These are phyloP conservation scores for Mustela lutreola DNA, from an alignment of 2,113 vertebrate genomes.

Conservation along the genomic window DNA sequence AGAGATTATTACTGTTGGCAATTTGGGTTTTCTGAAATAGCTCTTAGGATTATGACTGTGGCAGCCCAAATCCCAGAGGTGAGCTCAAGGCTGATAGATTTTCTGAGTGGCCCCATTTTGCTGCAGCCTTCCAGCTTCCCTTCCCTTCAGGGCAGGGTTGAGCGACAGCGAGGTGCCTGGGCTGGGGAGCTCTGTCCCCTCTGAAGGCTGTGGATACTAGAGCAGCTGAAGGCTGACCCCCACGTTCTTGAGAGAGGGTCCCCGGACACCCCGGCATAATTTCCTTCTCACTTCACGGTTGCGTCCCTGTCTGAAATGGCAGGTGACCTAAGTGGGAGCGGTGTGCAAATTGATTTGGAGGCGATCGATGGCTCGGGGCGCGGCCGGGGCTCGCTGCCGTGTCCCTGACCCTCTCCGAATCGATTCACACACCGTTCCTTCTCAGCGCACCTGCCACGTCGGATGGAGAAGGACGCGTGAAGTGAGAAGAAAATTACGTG, in stretches of 20 bases:
- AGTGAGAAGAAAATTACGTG: slow-evolving; percentile 86
- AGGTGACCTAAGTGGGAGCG: slow-evolving; percentile 86
- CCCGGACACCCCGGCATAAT: slow-evolving; percentile 82
- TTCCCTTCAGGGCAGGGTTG: slow-evolving; percentile 38
- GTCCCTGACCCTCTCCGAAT: slow-evolving; percentile 87
- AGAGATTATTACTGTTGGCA: slow-evolving; percentile 84
- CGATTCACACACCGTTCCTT: slow-evolving; percentile 85
- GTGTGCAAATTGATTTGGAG: slow-evolving; percentile 89
- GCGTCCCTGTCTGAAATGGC: slow-evolving; percentile 85
- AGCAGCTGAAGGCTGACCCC: slow-evolving; percentile 70
- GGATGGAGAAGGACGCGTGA: slow-evolving; percentile 82
- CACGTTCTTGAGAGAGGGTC: slow-evolving; percentile 78
- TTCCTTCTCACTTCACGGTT: slow-evolving; percentile 86
- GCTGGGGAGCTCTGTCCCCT: neutral
- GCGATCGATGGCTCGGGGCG: slow-evolving; percentile 84
- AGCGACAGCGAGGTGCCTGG: neutral
- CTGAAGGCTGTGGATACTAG: slow-evolving; percentile 51
- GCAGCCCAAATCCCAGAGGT: slow-evolving; percentile 84
- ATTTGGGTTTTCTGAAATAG: slow-evolving; percentile 87
- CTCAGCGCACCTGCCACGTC: slow-evolving; percentile 88
- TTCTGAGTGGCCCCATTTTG: slow-evolving; percentile 80
- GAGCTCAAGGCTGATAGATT: slow-evolving; percentile 83
- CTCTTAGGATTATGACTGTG: slow-evolving; percentile 85
- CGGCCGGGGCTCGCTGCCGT: slow-evolving; percentile 84
- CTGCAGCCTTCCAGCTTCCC: slow-evolving; percentile 57